Evolutionary conservation across 2,113 vertebrate genomes (phyloP), one percentile per base, ranked within the genome.

Genomic region (Callipepla californica): DNA sequence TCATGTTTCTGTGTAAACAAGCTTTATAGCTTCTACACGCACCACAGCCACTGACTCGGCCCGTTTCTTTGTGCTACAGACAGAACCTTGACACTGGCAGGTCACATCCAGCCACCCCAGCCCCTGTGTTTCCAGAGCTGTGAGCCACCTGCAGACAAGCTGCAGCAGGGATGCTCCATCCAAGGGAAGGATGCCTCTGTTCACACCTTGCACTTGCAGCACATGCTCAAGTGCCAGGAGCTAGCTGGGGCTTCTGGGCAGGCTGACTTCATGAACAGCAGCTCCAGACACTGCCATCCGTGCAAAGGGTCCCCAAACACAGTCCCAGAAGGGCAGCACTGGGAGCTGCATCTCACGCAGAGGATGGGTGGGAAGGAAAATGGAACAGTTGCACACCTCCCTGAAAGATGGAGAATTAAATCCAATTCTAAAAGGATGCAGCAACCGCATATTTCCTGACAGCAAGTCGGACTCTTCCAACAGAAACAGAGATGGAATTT

Each of bases 401-500:
- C 65, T 88, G 38, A 67, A 89, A 85, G 30, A 44, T 87, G 59
- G 47, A 74, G 42, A 36, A 87, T 50, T 66, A 55, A 80, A 80
- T 74, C 58, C 42, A 9, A 51, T 80, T 77, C 47, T 90, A 77
- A 90, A 82, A 89, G 79, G 47, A 57, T 55, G 69, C 1, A 6
- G 78, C 87, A 94, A 94, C 72, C 83, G 89, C 76, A 3, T 89
- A 94, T 85, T 87, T 94, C 91, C 89, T 18, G 6, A 89, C 58
- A 94, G 87, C 45, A 48, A 63, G 63, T 85, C 40, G 12, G 90
- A 45, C 78, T 44, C 47, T 85, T 94, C 94, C 94, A 94, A 93
- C 67, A 95, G 95, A 96, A 96, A 96, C 80, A 96, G 87, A 83
- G 80, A 42, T 94, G 95, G 96, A 94, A 96, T 95, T 92, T 88